Evolutionary conservation across 2,888 invertebrate genomes (phyloP).

Genomic region (Oscheius sp.): DNA sequence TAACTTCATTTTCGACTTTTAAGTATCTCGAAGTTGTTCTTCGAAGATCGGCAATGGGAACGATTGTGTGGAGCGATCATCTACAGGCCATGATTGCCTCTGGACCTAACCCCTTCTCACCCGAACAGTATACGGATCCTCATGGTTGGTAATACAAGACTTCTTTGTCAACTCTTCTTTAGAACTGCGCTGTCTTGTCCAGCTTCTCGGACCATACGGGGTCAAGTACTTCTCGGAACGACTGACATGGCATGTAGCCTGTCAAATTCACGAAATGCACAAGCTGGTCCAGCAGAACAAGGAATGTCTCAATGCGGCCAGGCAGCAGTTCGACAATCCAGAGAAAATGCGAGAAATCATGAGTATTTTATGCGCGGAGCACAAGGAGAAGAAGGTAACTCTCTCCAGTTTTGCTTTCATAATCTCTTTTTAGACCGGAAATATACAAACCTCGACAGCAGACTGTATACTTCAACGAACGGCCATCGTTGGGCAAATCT

Average conservation of each 20-base stretch:
- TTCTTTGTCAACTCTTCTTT: background rate
- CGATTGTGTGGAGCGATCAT: conserved; percentile 95
- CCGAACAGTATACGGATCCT: conserved; percentile 84
- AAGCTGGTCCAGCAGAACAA: conserved; percentile 86
- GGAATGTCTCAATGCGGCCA: conserved; percentile 87
- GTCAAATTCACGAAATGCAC: conserved; percentile 96
- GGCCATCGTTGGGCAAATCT: conserved; percentile 96
- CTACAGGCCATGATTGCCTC: conserved; percentile 88
- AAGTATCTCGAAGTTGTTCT: conserved; percentile 84
- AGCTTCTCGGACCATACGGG: conserved; percentile 97
- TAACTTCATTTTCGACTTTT: background rate
- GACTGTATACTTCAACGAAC: conserved; percentile 87
- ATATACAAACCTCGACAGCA: conserved; percentile 52
- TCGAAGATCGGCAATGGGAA: conserved; percentile 90
- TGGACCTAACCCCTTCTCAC: conserved; percentile 83
- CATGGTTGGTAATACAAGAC: conserved; percentile 40
- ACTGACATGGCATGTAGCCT: conserved; percentile 97
- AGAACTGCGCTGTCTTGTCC: conserved; percentile 91
- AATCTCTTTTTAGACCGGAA: conserved; percentile 7
- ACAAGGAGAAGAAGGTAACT: conserved; percentile 51
- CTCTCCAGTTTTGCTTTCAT: background rate
- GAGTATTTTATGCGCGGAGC: conserved; percentile 46
- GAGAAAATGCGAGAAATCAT: conserved; percentile 97
- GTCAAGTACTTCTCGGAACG: conserved; percentile 96
- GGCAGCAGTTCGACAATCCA: conserved; percentile 97